Evolutionary conservation across 2,797 vertebrate species (phyloP), one percentile per base, ranked within the genome.

Genomic region (Phrynocephalus forsythii): DNA sequence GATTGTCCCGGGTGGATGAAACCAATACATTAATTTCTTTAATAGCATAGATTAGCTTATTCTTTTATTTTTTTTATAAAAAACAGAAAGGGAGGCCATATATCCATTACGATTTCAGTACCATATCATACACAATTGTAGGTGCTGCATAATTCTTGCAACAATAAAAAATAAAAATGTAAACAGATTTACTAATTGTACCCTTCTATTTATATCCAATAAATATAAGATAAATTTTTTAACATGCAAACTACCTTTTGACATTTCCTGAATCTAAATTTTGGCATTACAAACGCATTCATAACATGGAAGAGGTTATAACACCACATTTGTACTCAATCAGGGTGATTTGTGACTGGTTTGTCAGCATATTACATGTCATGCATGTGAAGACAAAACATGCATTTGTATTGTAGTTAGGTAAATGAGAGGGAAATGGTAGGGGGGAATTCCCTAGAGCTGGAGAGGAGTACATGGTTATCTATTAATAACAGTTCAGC

Each of bases 21-120:
- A 95, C 86, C 71, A 94, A 78, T 91, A 92, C 87, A 88, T 91
- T 92, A 83, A 86, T 89, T 63, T 82, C 66, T 82, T 86, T 87
- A 90, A 89, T 15, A 84, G 26, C 28, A 86, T 88, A 85, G 87
- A 90, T 85, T 84, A 93, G 8, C 22, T 78, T 91, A 87, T 93
- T 92, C 84, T 50, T 63, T 63, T 13, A 63, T 63, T 63, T 22
- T 66, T 10, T 38, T 38, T 38, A 38, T 38, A 18, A 71, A 48
- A 50, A 22, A 26, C 22, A 22, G 2, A 0, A 24, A 28, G 90
- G 79, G 63, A 88, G 80, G 80, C 6, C 77, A 60, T 38, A 81
- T 30, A 71, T 1, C 0, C 86, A 85, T 81, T 91, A 92, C 89
- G 89, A 78, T 79, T 85, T 26, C 87, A 66, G 52, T 76, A 76